Conservation (phyloP, 1,140 invertebrate genomes). For the Scaptomyza hsui region DNA sequence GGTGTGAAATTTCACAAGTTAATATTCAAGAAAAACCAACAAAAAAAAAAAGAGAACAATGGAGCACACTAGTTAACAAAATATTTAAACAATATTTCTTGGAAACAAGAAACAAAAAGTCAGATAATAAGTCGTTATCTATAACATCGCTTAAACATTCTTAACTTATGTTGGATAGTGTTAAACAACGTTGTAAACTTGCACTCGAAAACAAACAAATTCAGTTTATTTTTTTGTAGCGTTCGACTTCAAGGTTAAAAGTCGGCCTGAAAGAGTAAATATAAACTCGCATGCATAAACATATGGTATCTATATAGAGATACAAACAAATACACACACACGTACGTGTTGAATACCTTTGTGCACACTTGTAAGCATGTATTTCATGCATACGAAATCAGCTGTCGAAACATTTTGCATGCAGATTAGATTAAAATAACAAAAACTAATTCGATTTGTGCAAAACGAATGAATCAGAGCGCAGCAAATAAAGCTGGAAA, state of each 20-base stretch:
- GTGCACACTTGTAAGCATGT: background rate
- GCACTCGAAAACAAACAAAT: constrained; percentile 25
- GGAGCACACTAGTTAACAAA: constrained; percentile 23
- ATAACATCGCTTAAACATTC: too few species aligned
- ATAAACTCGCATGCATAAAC: constrained; percentile 8
- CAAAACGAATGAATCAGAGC: constrained; percentile 40
- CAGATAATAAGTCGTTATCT: too few species aligned
- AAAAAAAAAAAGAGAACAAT: constrained; percentile 20
- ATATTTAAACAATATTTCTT: background rate
- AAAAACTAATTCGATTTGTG: constrained; percentile 9
- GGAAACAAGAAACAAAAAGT: too few species aligned
- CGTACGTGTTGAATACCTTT: constrained; percentile 8
- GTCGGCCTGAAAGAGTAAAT: constrained; percentile 29
- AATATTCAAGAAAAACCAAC: constrained; percentile 15
- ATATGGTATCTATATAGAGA: constrained; percentile 16
- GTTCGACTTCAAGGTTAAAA: constrained; percentile 50
- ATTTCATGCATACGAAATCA: background rate
- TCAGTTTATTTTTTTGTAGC: constrained; percentile 30
- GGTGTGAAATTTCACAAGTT: constrained; percentile 76
- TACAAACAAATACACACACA: constrained; percentile 18
- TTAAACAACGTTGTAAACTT: constrained; percentile 1
- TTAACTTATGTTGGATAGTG: constrained; percentile 22
- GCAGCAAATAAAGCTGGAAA: background rate
- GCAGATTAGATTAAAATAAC: constrained; percentile 18
- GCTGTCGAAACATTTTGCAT: constrained; percentile 17